Percentiles rank a stretch among this genome's conserved stretches.
Conservation (phyloP, 2,113 vertebrate species). For the Glaucidium brasilianum region DNA sequence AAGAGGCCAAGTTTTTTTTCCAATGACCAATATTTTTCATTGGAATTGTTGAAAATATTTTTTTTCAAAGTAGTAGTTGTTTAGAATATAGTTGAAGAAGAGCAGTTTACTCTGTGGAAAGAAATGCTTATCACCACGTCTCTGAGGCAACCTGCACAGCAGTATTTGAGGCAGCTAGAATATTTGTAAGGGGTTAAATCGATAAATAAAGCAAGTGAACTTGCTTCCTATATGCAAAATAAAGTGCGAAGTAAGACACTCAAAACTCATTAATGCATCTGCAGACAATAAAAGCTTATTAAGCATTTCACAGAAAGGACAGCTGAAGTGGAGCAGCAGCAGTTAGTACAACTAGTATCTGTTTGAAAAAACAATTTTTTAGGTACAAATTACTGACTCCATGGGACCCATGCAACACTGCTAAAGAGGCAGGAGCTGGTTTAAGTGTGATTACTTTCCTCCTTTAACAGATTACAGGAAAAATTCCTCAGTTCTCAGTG, state of each 20-base stretch:
- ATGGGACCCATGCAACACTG: fast-evolving
- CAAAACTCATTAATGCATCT: background rate
- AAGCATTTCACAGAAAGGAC: background rate
- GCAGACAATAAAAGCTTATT: background rate
- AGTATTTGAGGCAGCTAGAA: background rate
- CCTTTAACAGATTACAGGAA: background rate
- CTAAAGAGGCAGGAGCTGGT: background rate
- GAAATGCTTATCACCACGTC: fast-evolving
- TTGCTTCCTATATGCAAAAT: background rate
- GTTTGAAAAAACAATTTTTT: background rate
- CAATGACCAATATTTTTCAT: background rate
- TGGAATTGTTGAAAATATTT: background rate
- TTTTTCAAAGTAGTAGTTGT: background rate
- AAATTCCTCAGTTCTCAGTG: background rate
- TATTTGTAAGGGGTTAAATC: background rate
- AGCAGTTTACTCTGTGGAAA: background rate
- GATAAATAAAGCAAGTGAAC: background rate
- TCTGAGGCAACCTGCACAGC: background rate
- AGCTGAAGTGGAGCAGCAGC: background rate
- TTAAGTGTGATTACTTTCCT: background rate
- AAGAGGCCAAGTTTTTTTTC: background rate
- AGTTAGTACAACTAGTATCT: background rate
- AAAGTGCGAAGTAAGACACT: background rate
- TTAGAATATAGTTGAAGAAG: background rate
- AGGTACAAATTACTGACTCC: background rate